Evolutionary conservation across 2,888 invertebrate species (phyloP).

Genomic region (Dryobotodes eremita): DNA sequence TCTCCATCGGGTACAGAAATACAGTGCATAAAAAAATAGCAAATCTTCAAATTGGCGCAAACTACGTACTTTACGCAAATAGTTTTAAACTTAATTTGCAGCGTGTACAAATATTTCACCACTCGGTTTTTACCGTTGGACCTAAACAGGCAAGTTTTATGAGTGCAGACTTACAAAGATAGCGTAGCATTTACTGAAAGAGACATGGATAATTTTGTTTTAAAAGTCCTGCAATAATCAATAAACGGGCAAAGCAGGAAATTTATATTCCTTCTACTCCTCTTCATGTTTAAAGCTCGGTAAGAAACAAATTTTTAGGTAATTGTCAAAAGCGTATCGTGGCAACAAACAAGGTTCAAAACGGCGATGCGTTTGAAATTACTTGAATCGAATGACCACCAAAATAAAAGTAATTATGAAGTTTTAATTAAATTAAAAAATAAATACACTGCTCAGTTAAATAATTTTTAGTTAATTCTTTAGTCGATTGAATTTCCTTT

Average conservation of each 20-base stretch:
- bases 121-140: constrained; percentile 69
- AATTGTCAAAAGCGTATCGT: no score
- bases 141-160: constrained; percentile 70
- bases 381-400: no score
- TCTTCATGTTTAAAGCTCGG: neutral
- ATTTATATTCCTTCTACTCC: neutral
- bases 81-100: constrained; percentile 70
- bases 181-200: neutral
- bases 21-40: constrained; percentile 22
- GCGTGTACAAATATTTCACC: constrained; percentile 70
- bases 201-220: neutral
- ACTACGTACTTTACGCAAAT: constrained; percentile 57
- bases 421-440: no score
- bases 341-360: no score
- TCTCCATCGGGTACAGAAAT: neutral
- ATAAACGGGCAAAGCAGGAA: neutral
- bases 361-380: no score
- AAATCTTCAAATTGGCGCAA: constrained; percentile 54
- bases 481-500: no score
- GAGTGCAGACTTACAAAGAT: constrained; percentile 43
- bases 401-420: no score
- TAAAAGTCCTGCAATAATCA: neutral
- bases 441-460: no score
- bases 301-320: no score
- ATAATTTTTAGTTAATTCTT: no score